phyloP scores from a whole-genome alignment of 2,113 vertebrate genomes.

The Prietella phreatophila region DNA sequence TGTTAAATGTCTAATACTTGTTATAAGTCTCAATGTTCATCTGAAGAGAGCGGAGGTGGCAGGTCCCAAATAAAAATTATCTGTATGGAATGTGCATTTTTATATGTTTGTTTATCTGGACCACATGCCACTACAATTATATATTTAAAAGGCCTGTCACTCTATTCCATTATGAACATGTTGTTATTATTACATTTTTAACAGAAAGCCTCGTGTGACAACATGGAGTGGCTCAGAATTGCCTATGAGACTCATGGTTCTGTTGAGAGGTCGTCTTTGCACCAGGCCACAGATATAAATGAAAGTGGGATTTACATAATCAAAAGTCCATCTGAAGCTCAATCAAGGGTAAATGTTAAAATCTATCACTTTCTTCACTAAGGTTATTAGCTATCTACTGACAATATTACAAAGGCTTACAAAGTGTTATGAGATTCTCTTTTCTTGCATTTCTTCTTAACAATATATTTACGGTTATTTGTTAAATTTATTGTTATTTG shows the following conservation, averaged over 20 bases:
- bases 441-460: background rate
- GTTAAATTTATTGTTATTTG: background rate
- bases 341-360: slow-evolving; percentile 33
- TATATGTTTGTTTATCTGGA: background rate
- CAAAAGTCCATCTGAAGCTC: slow-evolving; percentile 50
- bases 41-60: too few relatives aligned
- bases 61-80: too few relatives aligned
- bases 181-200: slow-evolving; percentile 1
- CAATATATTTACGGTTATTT: background rate
- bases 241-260: slow-evolving; percentile 83
- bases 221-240: slow-evolving; percentile 76
- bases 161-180: background rate
- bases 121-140: background rate
- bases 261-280: slow-evolving; percentile 77
- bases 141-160: background rate
- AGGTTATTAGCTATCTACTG: background rate
- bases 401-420: background rate
- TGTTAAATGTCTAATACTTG: too few relatives aligned
- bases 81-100: background rate
- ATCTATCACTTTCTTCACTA: background rate
- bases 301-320: slow-evolving; percentile 73
- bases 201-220: slow-evolving; percentile 74
- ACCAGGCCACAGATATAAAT: slow-evolving; percentile 78
- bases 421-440: background rate
- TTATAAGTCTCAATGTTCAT: too few relatives aligned